Percentiles rank a stretch among this genome's conserved stretches.
phyloP scores from a whole-genome alignment of 1,140 invertebrate species.

The Homarus americanus region DNA sequence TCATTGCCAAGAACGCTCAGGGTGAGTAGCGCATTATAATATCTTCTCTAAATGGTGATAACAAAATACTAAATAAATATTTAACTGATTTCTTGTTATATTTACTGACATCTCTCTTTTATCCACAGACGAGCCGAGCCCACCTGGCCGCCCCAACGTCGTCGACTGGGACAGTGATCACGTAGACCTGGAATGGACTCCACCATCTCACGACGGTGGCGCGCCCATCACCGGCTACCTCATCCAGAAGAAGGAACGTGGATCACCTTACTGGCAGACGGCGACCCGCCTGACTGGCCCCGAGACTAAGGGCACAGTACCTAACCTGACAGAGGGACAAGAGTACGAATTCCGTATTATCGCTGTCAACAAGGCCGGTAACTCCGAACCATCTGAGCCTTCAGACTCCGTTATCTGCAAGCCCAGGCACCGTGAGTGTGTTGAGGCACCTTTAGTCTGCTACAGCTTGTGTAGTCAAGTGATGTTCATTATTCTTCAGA shows the following conservation, averaged over 20 bases:
- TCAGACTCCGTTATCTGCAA: constrained; percentile 93
- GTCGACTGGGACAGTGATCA: constrained; percentile 96
- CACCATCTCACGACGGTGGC: constrained; percentile 91
- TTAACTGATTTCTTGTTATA: not conserved
- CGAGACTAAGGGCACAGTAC: constrained; percentile 88
- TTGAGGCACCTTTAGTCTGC: not conserved
- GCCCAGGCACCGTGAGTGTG: constrained; percentile 87
- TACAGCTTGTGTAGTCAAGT: not conserved
- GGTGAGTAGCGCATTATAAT: not conserved
- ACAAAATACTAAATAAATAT: not conserved
- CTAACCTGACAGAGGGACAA: constrained; percentile 93
- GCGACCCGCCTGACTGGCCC: constrained; percentile 90
- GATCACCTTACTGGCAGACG: constrained; percentile 92
- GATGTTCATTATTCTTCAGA: not conserved
- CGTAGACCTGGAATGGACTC: constrained; percentile 93
- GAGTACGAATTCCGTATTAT: constrained; percentile 98
- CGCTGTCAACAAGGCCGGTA: constrained; percentile 96
- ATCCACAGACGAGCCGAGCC: constrained; percentile 89
- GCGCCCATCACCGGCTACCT: constrained; percentile 95
- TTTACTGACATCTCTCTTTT: constrained; percentile 26
- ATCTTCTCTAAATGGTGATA: not conserved
- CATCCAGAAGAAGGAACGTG: constrained; percentile 97
- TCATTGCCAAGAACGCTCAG: constrained; percentile 90
- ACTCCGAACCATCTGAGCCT: constrained; percentile 93
- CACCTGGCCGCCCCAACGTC: constrained; percentile 92